Percentiles rank a stretch among this genome's conserved stretches.
phyloP scores from a whole-genome alignment of 2,888 invertebrate species.

The Nemapogon koenigi region DNA sequence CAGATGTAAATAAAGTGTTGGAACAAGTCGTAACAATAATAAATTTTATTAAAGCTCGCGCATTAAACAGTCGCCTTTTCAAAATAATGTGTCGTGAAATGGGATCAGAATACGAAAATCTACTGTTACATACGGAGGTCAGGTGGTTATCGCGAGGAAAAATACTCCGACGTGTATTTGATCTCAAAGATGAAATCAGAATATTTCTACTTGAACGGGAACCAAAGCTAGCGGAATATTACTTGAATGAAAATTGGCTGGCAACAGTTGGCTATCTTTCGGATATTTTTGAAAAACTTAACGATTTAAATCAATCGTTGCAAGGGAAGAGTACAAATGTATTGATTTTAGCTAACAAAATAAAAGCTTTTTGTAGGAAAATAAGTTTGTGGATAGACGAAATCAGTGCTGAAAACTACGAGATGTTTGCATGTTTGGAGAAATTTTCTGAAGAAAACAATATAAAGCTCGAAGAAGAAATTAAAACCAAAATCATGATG shows the following conservation, averaged over 20 bases:
- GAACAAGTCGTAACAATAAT: not conserved
- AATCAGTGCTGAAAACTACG: not conserved
- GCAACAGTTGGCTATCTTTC: not conserved
- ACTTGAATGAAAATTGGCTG: not conserved
- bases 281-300: not conserved
- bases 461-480: slow-evolving; percentile 1
- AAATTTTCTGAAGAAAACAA: not conserved
- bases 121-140: not conserved
- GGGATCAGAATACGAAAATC: not conserved
- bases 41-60: slow-evolving; percentile 4
- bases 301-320: not conserved
- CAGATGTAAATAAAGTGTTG: slow-evolving; percentile 5
- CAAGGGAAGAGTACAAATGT: not conserved
- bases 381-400: not conserved
- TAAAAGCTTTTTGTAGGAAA: not conserved
- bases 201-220: not conserved
- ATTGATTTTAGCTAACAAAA: not conserved
- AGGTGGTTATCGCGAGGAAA: not conserved
- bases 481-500: slow-evolving; percentile 5
- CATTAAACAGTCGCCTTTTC: slow-evolving; percentile 5
- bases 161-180: not conserved
- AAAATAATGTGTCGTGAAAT: not conserved
- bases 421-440: not conserved
- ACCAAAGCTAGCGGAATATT: not conserved
- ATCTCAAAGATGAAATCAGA: not conserved